phyloP scores from a whole-genome alignment of 2,113 vertebrate genomes.

The Hypocryptadius cinnamomeus region DNA sequence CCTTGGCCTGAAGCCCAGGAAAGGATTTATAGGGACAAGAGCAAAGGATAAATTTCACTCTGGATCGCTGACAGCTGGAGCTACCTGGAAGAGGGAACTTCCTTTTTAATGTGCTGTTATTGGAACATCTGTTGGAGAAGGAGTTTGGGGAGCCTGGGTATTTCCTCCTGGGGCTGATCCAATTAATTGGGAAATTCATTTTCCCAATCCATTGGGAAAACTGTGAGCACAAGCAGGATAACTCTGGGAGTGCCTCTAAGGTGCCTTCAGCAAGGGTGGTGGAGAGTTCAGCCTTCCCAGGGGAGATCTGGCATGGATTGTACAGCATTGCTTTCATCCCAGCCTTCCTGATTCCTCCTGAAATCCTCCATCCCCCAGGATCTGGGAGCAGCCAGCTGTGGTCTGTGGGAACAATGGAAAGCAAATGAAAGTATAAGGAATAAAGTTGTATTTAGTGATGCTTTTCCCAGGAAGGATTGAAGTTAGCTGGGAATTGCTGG shows the following conservation, averaged over 20 bases:
- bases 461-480: background rate
- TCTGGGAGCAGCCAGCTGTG: background rate
- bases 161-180: background rate
- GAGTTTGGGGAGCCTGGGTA: background rate
- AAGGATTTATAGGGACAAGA: background rate
- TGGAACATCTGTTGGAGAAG: background rate
- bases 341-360: background rate
- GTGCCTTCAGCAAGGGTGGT: background rate
- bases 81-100: slow-evolving; percentile 14
- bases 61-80: background rate
- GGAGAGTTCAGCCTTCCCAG: background rate
- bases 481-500: background rate
- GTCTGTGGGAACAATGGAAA: background rate
- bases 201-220: too few species aligned
- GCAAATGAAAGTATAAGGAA: background rate
- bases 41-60: background rate
- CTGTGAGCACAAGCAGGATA: background rate
- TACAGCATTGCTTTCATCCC: background rate
- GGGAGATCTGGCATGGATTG: background rate
- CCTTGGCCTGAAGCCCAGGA: background rate
- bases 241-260: background rate
- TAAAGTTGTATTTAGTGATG: background rate
- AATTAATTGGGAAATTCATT: too few species aligned
- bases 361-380: background rate
- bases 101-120: background rate